These are phyloP conservation scores for Furnarius figulus DNA, from an alignment of 2,113 vertebrate genomes.

Conservation along the genomic window DNA sequence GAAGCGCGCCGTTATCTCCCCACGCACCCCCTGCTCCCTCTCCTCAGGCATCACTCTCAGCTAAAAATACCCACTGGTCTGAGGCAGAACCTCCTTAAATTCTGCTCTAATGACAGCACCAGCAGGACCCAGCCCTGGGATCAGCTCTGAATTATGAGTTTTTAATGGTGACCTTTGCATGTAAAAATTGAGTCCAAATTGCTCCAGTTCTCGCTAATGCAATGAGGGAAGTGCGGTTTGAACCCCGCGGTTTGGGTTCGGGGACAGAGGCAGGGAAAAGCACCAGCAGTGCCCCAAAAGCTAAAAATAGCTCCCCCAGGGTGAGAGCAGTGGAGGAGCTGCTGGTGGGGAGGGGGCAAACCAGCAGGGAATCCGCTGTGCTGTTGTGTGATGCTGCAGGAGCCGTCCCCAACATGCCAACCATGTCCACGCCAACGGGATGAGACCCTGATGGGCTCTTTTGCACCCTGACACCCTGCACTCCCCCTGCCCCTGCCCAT, in stretches of 20 bases:
- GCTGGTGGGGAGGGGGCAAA: fast-evolving
- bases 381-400: fast-evolving
- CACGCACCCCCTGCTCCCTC: constrained; percentile 41
- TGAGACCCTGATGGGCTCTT: fast-evolving
- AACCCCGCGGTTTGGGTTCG: not conserved
- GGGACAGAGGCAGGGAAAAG: not conserved
- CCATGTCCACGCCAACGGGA: fast-evolving
- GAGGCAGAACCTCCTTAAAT: constrained; percentile 57
- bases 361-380: fast-evolving
- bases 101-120: constrained; percentile 52
- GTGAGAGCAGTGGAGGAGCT: not conserved
- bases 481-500: not conserved
- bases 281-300: not conserved
- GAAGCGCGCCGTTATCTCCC: constrained; percentile 68
- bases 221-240: not conserved
- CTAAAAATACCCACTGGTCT: constrained; percentile 61
- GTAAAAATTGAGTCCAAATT: constrained; percentile 29
- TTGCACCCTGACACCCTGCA: not conserved
- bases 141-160: constrained; percentile 21
- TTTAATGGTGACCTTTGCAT: constrained; percentile 56
- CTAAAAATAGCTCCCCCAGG: not conserved
- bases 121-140: constrained; percentile 20
- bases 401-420: not conserved
- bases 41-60: constrained; percentile 9
- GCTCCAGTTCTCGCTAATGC: not conserved